Percentiles rank a stretch among this genome's conserved stretches.
Evolutionary conservation across 2,113 vertebrate genomes (phyloP).

Genomic region (Atlantisia rogersi): DNA sequence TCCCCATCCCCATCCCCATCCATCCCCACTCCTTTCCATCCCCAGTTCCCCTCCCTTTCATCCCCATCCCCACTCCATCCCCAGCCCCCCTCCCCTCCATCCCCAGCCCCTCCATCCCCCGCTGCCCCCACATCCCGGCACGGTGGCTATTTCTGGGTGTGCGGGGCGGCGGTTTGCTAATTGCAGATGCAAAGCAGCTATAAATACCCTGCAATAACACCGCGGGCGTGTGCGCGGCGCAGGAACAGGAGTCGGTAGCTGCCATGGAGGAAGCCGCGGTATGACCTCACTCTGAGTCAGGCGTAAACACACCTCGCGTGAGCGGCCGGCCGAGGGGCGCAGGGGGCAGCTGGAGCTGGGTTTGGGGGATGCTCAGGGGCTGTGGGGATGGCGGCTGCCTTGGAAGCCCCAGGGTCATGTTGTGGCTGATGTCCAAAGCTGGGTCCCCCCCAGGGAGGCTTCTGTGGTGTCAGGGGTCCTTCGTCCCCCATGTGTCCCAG

Average conservation of each 20-base stretch:
- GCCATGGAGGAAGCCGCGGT: slow-evolving; percentile 44
- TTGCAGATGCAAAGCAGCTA: slow-evolving; percentile 40
- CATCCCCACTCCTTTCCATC: too few species aligned
- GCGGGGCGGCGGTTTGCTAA: slow-evolving; percentile 50
- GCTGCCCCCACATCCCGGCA: background rate
- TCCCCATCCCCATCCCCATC: background rate
- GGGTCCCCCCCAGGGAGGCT: background rate
- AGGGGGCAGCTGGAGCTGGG: background rate
- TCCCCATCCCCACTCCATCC: too few species aligned
- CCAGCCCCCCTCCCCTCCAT: too few species aligned
- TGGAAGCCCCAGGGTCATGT: background rate
- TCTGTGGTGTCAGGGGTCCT: background rate
- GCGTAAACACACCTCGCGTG: background rate
- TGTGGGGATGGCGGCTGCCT: background rate
- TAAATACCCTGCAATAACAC: slow-evolving; percentile 65
- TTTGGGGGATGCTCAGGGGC: background rate
- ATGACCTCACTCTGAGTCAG: slow-evolving; percentile 66
- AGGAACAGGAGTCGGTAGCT: slow-evolving; percentile 51
- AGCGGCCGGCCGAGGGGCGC: background rate
- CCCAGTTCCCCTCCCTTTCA: too few species aligned
- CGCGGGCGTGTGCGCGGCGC: background rate
- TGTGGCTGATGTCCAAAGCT: background rate
- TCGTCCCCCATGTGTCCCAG: background rate
- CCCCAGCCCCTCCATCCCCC: background rate
- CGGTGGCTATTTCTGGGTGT: background rate